Conservation (phyloP, 2,888 invertebrate genomes). For the Drosophila pseudotalamancana region DNA sequence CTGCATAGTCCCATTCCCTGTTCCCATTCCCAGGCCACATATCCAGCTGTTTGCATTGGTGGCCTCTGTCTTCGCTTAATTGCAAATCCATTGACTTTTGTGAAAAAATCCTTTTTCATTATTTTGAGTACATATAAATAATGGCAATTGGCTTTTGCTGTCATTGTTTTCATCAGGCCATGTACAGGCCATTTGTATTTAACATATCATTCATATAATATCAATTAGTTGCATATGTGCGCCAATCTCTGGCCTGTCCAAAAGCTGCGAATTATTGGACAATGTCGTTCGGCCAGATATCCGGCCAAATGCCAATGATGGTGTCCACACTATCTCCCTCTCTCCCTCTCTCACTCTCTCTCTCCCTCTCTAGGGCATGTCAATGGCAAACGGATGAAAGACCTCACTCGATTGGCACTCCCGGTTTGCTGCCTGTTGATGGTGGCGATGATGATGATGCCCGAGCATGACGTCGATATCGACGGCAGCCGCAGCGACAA, state of each 20-base stretch:
- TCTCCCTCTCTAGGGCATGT: constrained; percentile 51
- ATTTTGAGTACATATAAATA: constrained; percentile 52
- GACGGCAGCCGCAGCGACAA: constrained; percentile 39
- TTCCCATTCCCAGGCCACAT: too few relatives aligned
- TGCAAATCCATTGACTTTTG: constrained; percentile 40
- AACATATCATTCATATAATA: constrained; percentile 78
- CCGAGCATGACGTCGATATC: constrained; percentile 30
- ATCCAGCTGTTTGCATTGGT: constrained; percentile 1
- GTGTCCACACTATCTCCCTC: constrained; percentile 11
- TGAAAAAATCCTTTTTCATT: constrained; percentile 24
- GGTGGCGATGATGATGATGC: constrained; percentile 30
- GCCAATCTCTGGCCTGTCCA: constrained; percentile 21
- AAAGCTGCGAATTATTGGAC: constrained; percentile 64
- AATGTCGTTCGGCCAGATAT: constrained; percentile 37
- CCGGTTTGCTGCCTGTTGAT: constrained; percentile 52
- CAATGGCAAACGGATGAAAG: constrained; percentile 56
- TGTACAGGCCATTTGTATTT: constrained; percentile 59
- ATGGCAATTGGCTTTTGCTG: constrained; percentile 41
- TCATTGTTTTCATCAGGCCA: constrained; percentile 43
- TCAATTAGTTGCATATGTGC: constrained; percentile 76
- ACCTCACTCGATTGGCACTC: constrained; percentile 63
- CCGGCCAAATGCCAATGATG: constrained; percentile 31
- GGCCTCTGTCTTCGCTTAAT: constrained; percentile 37
- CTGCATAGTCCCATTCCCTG: not conserved
- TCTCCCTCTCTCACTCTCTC: not conserved